phyloP scores from a whole-genome alignment of 2,888 invertebrate genomes.

The Caenorhabditis doughertyi region DNA sequence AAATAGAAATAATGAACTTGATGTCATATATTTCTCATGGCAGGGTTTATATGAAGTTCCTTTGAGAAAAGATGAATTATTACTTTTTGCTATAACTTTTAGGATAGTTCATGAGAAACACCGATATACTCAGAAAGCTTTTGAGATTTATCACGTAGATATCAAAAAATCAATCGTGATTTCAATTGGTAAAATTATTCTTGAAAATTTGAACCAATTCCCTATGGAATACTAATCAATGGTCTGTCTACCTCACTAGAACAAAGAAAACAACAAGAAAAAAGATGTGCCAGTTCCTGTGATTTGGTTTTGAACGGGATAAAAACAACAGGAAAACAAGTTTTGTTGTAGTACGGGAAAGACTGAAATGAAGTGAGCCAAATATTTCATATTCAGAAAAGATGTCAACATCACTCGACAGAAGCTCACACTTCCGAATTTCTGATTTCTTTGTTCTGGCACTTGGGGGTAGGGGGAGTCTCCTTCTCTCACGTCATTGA shows the following conservation, averaged over 20 bases:
- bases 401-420: constrained; percentile 55
- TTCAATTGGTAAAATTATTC: neutral
- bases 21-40: neutral
- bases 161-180: neutral
- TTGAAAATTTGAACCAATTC: neutral
- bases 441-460: constrained; percentile 49
- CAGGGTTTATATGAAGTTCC: neutral
- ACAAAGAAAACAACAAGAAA: constrained; percentile 2
- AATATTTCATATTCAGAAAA: constrained; percentile 54
- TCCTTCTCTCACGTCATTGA: constrained; percentile 37
- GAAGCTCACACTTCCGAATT: constrained; percentile 44
- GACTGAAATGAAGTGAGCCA: constrained; percentile 37
- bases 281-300: constrained; percentile 12
- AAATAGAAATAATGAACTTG: constrained; percentile 5
- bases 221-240: constrained; percentile 7
- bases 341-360: constrained; percentile 39
- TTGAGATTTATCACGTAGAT: neutral
- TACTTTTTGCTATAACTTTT: neutral
- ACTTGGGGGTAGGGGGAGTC: constrained; percentile 14
- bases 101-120: neutral
- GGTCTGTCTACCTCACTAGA: neutral
- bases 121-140: neutral
- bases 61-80: neutral
- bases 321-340: constrained; percentile 40
- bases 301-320: constrained; percentile 22